Conservation (phyloP, 1,140 invertebrate genomes). For the Heliconius hermathena region DNA sequence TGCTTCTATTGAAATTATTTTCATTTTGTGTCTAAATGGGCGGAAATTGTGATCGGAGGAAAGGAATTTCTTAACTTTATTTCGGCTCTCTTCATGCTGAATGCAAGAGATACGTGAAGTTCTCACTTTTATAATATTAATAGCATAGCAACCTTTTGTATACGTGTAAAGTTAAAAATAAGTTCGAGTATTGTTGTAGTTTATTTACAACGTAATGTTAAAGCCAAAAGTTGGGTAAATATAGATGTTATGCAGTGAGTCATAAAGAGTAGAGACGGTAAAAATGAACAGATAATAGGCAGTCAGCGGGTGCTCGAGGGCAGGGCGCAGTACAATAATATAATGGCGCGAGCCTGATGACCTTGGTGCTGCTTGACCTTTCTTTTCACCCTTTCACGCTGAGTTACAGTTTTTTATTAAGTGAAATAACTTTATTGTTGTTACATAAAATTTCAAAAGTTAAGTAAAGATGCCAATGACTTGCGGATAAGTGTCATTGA, state of each 20-base stretch:
- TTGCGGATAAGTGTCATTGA: constrained; percentile 60
- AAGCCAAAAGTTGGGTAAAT: neutral
- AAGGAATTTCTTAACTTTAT: neutral
- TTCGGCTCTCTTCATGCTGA: neutral
- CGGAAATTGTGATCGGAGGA: neutral
- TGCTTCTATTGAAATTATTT: neutral
- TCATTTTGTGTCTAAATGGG: neutral
- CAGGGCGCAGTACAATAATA: constrained; percentile 59
- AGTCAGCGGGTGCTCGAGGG: constrained; percentile 45
- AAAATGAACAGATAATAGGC: constrained; percentile 49
- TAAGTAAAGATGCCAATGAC: constrained; percentile 48
- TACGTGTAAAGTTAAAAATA: neutral
- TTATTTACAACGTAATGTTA: neutral
- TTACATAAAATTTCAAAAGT: constrained; percentile 24
- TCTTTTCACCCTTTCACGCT: constrained; percentile 39
- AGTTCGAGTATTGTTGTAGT: neutral
- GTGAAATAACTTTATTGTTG: constrained; percentile 10
- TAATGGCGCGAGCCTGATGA: constrained; percentile 62
- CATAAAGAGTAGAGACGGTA: constrained; percentile 22
- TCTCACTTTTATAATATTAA: neutral
- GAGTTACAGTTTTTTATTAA: constrained; percentile 12
- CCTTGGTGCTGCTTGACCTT: constrained; percentile 54
- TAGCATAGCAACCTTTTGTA: neutral
- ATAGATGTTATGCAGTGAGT: constrained; percentile 20
- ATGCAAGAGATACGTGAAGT: neutral